Evolutionary conservation across 2,888 invertebrate species (phyloP).

Genomic region (Orchesella flavescens): DNA sequence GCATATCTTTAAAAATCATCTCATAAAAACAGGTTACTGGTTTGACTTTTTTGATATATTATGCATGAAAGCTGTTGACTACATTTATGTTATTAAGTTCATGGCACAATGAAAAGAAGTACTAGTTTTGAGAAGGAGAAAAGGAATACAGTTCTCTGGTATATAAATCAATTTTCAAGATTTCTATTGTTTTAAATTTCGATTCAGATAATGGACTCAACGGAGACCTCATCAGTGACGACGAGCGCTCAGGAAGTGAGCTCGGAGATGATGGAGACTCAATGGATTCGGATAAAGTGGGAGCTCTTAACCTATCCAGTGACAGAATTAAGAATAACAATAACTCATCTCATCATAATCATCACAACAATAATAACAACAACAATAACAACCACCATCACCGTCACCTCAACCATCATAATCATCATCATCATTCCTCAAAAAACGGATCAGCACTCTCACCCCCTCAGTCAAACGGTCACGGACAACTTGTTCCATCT

Average conservation of each 20-base stretch:
- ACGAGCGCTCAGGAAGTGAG: slow-evolving; percentile 79
- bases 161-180: background rate
- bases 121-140: background rate
- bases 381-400: slow-evolving; percentile 56
- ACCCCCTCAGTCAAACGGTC: slow-evolving; percentile 66
- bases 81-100: too few species aligned
- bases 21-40: slow-evolving; percentile 53
- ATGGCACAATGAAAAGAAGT: background rate
- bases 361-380: slow-evolving; percentile 56
- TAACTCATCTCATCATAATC: slow-evolving; percentile 59
- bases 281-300: slow-evolving; percentile 79
- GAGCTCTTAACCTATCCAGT: slow-evolving; percentile 77
- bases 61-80: too few species aligned
- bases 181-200: slow-evolving; percentile 14
- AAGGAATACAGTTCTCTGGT: slow-evolving; percentile 5
- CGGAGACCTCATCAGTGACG: slow-evolving; percentile 79
- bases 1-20: slow-evolving; percentile 42
- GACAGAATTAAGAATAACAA: slow-evolving; percentile 68
- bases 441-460: slow-evolving; percentile 63
- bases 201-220: slow-evolving; percentile 79
- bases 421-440: slow-evolving; percentile 62
- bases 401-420: slow-evolving; percentile 66
- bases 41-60: background rate
- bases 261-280: slow-evolving; percentile 78
- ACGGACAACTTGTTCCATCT: slow-evolving; percentile 66